Percentiles rank a stretch among this genome's conserved stretches.
phyloP scores from a whole-genome alignment of 2,797 vertebrate species.

The Spinibarbus caldwelli region DNA sequence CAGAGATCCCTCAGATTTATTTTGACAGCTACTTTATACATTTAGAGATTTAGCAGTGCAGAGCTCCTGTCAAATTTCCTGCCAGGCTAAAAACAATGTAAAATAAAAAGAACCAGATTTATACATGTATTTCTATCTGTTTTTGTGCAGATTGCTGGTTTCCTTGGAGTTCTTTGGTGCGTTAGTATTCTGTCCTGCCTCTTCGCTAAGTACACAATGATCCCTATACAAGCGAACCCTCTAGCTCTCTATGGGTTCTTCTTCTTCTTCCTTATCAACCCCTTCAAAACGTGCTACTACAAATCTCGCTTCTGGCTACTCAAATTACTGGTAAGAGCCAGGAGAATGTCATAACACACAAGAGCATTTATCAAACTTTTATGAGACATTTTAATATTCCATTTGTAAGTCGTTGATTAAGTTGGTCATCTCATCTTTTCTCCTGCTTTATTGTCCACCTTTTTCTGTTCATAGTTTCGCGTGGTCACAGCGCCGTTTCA shows the following conservation, averaged over 20 bases:
- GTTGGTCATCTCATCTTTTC: not conserved
- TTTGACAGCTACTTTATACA: not conserved
- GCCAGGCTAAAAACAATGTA: not conserved
- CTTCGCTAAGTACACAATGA: conserved; percentile 80
- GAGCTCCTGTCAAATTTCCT: not conserved
- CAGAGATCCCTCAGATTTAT: not conserved
- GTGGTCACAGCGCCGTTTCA: conserved; percentile 98
- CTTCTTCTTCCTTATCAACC: conserved; percentile 97
- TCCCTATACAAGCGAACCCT: conserved; percentile 93
- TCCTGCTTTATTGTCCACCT: no score
- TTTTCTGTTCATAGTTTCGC: conserved; percentile 85
- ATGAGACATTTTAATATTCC: not conserved
- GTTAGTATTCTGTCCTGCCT: conserved; percentile 95
- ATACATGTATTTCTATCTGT: not conserved
- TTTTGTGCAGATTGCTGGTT: conserved; percentile 88
- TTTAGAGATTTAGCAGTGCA: conserved; percentile 10
- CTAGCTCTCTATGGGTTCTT: conserved; percentile 95
- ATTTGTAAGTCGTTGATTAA: not conserved
- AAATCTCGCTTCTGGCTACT: conserved; percentile 99
- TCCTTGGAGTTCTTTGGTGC: conserved; percentile 96
- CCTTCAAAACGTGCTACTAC: conserved; percentile 98
- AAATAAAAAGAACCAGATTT: not conserved
- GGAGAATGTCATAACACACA: not conserved
- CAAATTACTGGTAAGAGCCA: conserved; percentile 88
- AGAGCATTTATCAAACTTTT: not conserved